Conservation (phyloP, 2,888 invertebrate genomes). For the Amphipoea oculea region DNA sequence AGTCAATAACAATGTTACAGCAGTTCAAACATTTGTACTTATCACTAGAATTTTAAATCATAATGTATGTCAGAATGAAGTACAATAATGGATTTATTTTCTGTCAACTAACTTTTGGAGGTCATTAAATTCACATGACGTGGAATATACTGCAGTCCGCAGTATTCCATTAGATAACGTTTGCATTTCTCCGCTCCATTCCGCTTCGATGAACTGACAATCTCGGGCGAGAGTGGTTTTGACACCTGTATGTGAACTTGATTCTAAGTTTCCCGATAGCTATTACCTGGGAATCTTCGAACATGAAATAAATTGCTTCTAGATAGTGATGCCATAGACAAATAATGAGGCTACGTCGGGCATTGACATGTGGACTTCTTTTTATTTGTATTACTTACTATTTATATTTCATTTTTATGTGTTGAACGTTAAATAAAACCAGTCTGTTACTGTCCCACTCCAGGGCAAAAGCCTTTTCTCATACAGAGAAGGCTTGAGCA, state of each 20-base stretch:
- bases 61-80: no score
- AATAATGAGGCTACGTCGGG: not conserved
- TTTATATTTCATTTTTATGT: not conserved
- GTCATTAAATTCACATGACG: no score
- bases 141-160: no score
- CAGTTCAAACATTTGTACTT: no score
- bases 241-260: not conserved
- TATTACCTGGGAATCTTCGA: not conserved
- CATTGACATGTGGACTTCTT: not conserved
- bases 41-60: no score
- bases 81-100: no score
- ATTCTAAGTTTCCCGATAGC: not conserved
- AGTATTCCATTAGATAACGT: not conserved
- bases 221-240: not conserved
- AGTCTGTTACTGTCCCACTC: no score
- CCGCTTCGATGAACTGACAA: slow-evolving; percentile 1
- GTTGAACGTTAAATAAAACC: no score
- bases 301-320: not conserved
- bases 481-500: no score
- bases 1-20: no score
- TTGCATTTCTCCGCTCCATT: not conserved
- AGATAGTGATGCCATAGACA: not conserved
- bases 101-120: no score
- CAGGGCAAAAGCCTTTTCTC: no score
- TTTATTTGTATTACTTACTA: not conserved